These are phyloP conservation scores for Dasyurus viverrinus DNA, from an alignment of 2,113 vertebrate species.

Conservation along the genomic window DNA sequence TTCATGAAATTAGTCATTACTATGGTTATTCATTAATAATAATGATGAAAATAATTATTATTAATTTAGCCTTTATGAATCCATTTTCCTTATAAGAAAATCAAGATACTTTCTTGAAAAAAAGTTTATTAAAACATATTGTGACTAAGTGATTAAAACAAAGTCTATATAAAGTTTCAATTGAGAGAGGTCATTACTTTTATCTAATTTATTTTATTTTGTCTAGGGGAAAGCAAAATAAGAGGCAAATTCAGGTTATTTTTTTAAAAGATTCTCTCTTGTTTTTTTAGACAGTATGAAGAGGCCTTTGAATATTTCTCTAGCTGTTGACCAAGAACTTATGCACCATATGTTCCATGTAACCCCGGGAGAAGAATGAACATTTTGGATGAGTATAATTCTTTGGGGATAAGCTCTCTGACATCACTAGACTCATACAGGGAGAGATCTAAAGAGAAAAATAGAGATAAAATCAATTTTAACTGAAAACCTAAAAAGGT, in stretches of 20 bases:
- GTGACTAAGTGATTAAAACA: background rate
- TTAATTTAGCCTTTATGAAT: background rate
- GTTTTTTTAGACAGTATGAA: background rate
- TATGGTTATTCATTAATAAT: background rate
- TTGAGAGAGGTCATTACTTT: background rate
- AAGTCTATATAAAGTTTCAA: background rate
- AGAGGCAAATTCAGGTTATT: background rate
- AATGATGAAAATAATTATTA: background rate
- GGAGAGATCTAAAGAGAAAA: background rate
- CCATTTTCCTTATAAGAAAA: background rate
- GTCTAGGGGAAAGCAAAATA: background rate
- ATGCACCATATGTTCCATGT: background rate
- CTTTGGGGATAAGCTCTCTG: background rate
- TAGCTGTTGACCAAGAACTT: background rate
- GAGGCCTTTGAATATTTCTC: background rate
- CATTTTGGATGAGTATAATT: background rate
- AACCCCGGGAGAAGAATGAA: background rate
- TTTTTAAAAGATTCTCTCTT: background rate
- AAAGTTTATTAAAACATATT: background rate
- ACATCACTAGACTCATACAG: background rate
- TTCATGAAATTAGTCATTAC: background rate
- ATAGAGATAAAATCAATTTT: background rate
- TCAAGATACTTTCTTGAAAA: background rate
- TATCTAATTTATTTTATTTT: background rate
- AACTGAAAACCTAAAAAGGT: background rate